Percentiles rank a stretch among this genome's conserved stretches.
These are phyloP conservation scores for Neodiprion fabricii DNA, from an alignment of 1,140 invertebrate genomes.

Conservation along the genomic window DNA sequence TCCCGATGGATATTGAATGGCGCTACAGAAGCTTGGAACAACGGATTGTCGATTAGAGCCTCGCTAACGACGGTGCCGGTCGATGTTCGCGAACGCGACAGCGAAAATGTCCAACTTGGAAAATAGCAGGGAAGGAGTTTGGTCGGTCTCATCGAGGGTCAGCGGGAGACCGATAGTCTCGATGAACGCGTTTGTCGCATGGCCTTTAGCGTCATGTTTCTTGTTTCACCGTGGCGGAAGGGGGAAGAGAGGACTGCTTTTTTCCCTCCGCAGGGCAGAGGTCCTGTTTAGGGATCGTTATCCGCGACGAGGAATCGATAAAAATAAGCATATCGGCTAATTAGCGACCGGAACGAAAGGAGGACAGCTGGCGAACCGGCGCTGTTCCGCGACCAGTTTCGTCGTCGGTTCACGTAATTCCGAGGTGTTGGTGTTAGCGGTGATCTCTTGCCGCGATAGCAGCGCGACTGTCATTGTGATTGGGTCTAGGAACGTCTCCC, in stretches of 20 bases:
- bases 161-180: slow-evolving; percentile 13
- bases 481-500: slow-evolving; percentile 45
- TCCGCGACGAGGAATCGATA: background rate
- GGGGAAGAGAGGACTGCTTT: slow-evolving; percentile 6
- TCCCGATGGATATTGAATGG: too few species aligned
- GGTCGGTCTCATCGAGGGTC: slow-evolving; percentile 14
- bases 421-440: slow-evolving; percentile 8
- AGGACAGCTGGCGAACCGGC: background rate
- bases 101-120: slow-evolving; percentile 9
- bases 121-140: background rate
- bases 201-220: background rate
- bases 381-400: background rate
- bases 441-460: slow-evolving; percentile 35
- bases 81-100: slow-evolving; percentile 2
- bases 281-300: slow-evolving; percentile 8
- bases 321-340: slow-evolving; percentile 15
- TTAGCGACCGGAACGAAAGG: background rate
- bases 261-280: too few species aligned
- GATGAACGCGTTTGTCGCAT: background rate
- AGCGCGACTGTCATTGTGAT: slow-evolving; percentile 47
- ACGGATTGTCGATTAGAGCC: too few species aligned
- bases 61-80: too few species aligned
- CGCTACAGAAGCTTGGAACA: too few species aligned
- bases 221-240: background rate
- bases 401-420: background rate